Base-by-base conservation (phyloP, 2,113 vertebrate species). In the Oreotrochilus melanogaster region DNA sequence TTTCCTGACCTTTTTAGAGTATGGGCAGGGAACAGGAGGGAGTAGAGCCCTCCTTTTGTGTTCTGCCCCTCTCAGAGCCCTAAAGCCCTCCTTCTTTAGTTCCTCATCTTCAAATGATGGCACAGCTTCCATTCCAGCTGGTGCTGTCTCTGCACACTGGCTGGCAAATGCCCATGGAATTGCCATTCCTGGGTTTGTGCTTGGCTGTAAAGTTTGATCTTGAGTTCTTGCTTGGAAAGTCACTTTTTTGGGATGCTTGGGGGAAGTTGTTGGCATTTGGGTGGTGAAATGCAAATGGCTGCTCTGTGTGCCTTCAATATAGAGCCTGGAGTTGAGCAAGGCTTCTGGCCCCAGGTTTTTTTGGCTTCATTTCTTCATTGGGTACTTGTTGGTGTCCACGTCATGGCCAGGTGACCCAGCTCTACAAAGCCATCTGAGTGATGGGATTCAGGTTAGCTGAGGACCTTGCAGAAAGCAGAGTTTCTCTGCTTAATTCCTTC, bases 81-180 rank as follows among this genome's bases (percentile, higher is more conserved):
- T 39, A 10, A 39, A 39, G 11, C 12, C 39, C 39, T 39, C 39
- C 39, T 39, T 39, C 39, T 39, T 39, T 39, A 39, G 39, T 39
- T 39, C 39, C 39, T 39, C 39, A 39, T 39, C 39, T 39, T 37
- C 37, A 37, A 37, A 37, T 37, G 37, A 37, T 37, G 37, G 37
- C 37, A 37, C 37, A 57, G 82, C 67, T 86, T 80, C 67, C 0
- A 0, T 67, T 81, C 65, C 74, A 81, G 35, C 69, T 78, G 51
- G 82, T 72, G 13, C 45, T 0, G 7, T 39, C 57, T 43, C 18
- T 72, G 51, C 0, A 0, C 72, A 39, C 42, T 0, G 53, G 27
- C 60, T 87, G 73, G 56, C 69, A 71, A 54, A 54, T 0, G 0
- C 23, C 51, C 2, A 6, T 70, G 57, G 78, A 86, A 37, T 33